Conservation (phyloP, 2,888 invertebrate species). For the Monochamus alternatus region DNA sequence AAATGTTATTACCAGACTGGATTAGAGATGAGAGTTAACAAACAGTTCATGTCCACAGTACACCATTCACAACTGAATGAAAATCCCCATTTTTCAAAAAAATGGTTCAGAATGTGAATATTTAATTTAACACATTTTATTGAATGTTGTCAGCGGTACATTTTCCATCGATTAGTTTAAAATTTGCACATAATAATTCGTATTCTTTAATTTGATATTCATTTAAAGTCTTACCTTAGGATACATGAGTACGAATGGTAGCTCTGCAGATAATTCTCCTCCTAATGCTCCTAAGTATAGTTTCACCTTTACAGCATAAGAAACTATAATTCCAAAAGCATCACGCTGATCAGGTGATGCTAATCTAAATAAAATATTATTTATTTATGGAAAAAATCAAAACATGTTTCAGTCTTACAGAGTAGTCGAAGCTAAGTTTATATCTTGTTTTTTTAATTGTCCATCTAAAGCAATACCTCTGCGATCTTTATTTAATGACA, state of each 20-base stretch:
- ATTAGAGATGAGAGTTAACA: too few species aligned
- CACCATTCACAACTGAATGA: too few species aligned
- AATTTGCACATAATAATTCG: too few species aligned
- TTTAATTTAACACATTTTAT: too few species aligned
- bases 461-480: slow-evolving; percentile 95
- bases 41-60: too few species aligned
- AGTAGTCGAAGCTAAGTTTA: slow-evolving; percentile 93
- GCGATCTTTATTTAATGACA: slow-evolving; percentile 86
- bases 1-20: too few species aligned
- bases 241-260: slow-evolving; percentile 94
- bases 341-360: slow-evolving; percentile 88
- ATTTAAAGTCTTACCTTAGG: slow-evolving; percentile 77
- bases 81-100: too few species aligned
- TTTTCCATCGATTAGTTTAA: too few species aligned
- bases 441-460: slow-evolving; percentile 86
- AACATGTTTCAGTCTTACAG: slow-evolving; percentile 76
- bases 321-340: slow-evolving; percentile 95
- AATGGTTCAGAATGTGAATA: too few species aligned
- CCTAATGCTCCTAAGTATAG: slow-evolving; percentile 93
- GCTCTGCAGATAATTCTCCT: slow-evolving; percentile 92
- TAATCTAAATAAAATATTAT: slow-evolving; percentile 70
- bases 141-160: too few species aligned
- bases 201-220: background rate
- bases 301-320: slow-evolving; percentile 96
- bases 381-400: background rate